Evolutionary conservation across 2,797 vertebrate species (phyloP), one percentile per base, ranked within the genome.

Genomic region (Babyrousa celebensis): DNA sequence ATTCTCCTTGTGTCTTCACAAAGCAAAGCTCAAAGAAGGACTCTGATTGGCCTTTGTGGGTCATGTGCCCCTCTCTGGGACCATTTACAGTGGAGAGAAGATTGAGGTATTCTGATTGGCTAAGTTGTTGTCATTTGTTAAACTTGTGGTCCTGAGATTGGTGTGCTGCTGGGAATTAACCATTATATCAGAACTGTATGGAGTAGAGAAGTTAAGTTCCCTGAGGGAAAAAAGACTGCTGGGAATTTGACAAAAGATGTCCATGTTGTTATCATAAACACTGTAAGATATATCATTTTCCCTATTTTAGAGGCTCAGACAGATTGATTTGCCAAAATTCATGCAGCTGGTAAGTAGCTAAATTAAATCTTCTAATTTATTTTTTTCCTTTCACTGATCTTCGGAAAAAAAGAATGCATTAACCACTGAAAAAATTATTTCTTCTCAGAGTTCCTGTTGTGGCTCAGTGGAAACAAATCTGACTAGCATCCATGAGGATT

Each of bases 301-400:
- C 27, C 17, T 63, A 27, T 63, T 89, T 67, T 68, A 92, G 17
- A 84, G 21, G 1, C 29, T 58, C 17, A 67, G 63, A 52, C 71
- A 82, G 20, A 67, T 67, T 87, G 1, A 56, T 27, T 92, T 95
- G 17, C 79, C 89, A 65, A 80, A 94, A 70, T 36, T 71, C 70
- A 96, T 52, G 43, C 0, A 65, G 78, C 18, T 77, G 84, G 12
- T 88, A 29, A 96, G 14, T 12, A 52, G 12, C 62, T 95, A 91
- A 87, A 43, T 9, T 21, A 63, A 68, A 72, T 89, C 58, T 63
- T 63, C 16, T 63, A 36, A 65, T 60, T 17, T 74, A 8, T 65
- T 32, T 63, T 29, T 20, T 65, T 71, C 21, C 27, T 80, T 87
- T 84, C 36, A 12, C 36, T 86, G 60, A 52, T 87, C 60, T 88